Evolutionary conservation across 2,888 invertebrate genomes (phyloP).

Genomic region (Mythimna pallens): DNA sequence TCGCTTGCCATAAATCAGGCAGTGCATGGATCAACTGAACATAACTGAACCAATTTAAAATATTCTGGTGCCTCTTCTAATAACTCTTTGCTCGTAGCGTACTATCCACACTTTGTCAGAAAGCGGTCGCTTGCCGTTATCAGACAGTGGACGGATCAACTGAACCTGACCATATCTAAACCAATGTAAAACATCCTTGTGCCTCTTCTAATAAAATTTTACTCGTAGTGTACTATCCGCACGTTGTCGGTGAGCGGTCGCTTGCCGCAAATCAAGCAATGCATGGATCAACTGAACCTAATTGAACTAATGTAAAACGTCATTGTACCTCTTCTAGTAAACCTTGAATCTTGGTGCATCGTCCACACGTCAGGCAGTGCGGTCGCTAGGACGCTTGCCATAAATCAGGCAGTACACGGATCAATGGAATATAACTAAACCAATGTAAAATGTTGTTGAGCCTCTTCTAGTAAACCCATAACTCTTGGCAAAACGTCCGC

Average conservation of each 20-base stretch:
- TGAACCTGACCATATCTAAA: neutral
- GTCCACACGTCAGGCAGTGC: slow-evolving; percentile 56
- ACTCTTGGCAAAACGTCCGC: slow-evolving; percentile 17
- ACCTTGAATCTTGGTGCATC: neutral
- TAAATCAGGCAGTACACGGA: neutral
- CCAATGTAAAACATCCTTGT: no score
- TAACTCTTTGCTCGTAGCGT: neutral
- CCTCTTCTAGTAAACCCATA: slow-evolving; percentile 26
- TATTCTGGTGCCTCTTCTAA: neutral
- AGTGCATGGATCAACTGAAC: slow-evolving; percentile 50
- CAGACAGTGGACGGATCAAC: neutral
- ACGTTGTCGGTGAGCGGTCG: neutral
- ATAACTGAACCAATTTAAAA: slow-evolving; percentile 31
- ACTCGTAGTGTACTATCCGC: neutral
- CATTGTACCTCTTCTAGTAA: slow-evolving; percentile 14
- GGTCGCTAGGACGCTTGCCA: slow-evolving; percentile 21
- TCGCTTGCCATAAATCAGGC: slow-evolving; percentile 55
- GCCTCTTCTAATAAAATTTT: no score
- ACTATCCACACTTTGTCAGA: no score
- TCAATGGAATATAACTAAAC: neutral
- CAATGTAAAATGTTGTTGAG: neutral
- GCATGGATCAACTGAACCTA: neutral
- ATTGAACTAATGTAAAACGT: neutral
- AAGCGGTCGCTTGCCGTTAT: neutral
- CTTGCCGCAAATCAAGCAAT: neutral